Conservation (phyloP, 2,888 invertebrate genomes). For the Panzeria rudis region DNA sequence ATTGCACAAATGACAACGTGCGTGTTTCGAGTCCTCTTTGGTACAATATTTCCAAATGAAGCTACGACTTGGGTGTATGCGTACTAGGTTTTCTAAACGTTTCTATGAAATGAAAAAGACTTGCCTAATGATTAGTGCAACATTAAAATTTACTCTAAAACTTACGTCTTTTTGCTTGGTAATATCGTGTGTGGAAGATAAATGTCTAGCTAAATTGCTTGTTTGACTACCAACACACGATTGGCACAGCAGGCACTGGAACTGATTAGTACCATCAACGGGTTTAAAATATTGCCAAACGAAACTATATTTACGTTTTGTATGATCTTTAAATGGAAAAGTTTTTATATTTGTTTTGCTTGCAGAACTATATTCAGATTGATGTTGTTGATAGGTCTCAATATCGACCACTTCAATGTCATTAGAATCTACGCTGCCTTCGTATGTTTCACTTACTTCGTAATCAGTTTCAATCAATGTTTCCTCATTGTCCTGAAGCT, state of each 20-base stretch:
- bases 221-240: slow-evolving; percentile 76
- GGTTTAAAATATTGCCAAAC: slow-evolving; percentile 77
- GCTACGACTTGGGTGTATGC: slow-evolving; percentile 77
- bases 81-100: slow-evolving; percentile 69
- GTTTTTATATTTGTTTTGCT: slow-evolving; percentile 4
- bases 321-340: neutral
- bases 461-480: slow-evolving; percentile 67
- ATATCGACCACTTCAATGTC: slow-evolving; percentile 56
- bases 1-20: slow-evolving; percentile 77
- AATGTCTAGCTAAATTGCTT: slow-evolving; percentile 76
- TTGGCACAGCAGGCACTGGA: slow-evolving; percentile 76
- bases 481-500: slow-evolving; percentile 52
- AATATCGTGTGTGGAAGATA: slow-evolving; percentile 75
- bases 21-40: slow-evolving; percentile 77
- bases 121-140: neutral
- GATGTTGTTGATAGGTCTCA: slow-evolving; percentile 38
- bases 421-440: slow-evolving; percentile 45
- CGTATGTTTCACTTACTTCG: slow-evolving; percentile 64
- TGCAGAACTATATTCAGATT: neutral
- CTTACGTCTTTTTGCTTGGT: slow-evolving; percentile 63
- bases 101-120: slow-evolving; percentile 47
- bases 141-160: neutral
- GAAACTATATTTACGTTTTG: slow-evolving; percentile 75
- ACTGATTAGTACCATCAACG: slow-evolving; percentile 72
- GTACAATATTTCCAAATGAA: slow-evolving; percentile 79